These are phyloP conservation scores for Rhabditophanes sp. DNA, from an alignment of 2,888 invertebrate genomes.

Conservation along the genomic window DNA sequence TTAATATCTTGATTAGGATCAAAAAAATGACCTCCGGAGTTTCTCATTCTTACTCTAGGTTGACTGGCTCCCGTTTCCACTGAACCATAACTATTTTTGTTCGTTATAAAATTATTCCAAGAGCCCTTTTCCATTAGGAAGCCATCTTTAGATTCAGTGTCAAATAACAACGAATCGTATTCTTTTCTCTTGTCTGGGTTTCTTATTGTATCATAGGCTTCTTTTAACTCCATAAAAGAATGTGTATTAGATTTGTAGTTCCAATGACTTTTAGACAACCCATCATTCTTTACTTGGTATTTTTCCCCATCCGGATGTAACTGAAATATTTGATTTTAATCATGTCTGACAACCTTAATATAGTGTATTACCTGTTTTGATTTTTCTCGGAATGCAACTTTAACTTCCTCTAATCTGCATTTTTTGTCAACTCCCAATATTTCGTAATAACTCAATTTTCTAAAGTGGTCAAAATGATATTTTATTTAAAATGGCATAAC, in stretches of 20 bases:
- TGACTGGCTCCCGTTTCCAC: too few relatives aligned
- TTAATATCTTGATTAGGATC: constrained; percentile 8
- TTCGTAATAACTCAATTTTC: constrained; percentile 9
- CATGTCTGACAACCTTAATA: background rate
- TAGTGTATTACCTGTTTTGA: background rate
- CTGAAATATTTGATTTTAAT: constrained; percentile 13
- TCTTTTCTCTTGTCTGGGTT: constrained; percentile 11
- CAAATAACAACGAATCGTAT: too few relatives aligned
- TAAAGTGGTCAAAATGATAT: constrained; percentile 6
- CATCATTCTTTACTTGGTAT: too few relatives aligned
- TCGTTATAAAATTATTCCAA: too few relatives aligned
- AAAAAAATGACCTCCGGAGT: constrained; percentile 10
- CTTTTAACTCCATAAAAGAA: constrained; percentile 16
- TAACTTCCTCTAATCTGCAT: background rate
- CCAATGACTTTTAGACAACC: too few relatives aligned
- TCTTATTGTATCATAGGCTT: constrained; percentile 15
- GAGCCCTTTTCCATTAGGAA: too few relatives aligned
- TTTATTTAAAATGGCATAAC: too few relatives aligned
- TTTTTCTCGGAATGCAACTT: background rate
- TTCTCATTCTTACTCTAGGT: too few relatives aligned
- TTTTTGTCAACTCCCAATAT: constrained; percentile 7
- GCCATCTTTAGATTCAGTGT: too few relatives aligned
- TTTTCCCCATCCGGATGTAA: constrained; percentile 11
- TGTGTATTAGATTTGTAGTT: constrained; percentile 7
- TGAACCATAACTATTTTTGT: too few relatives aligned